A percentile compares a stretch with the other conserved stretches of the same genome.
Conservation (phyloP, 2,113 vertebrate genomes). For the Bos javanicus region DNA sequence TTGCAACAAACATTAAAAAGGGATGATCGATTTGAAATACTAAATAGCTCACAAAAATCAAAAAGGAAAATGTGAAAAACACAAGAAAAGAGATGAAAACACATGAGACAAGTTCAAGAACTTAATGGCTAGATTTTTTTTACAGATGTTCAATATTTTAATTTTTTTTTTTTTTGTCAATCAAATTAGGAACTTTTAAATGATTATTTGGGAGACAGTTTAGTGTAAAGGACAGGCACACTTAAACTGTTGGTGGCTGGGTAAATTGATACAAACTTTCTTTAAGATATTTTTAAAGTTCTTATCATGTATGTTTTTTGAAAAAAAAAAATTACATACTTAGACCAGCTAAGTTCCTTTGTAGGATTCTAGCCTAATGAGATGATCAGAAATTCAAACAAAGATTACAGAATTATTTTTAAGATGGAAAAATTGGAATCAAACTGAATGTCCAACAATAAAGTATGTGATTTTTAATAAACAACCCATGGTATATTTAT, state of each 20-base stretch:
- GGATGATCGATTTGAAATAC: not conserved
- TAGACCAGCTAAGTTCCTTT: not conserved
- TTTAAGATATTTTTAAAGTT: not conserved
- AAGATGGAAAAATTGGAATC: not conserved
- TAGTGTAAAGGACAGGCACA: not conserved
- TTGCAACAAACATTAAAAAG: constrained; percentile 31
- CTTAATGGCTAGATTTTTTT: not conserved
- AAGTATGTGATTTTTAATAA: constrained; percentile 21
- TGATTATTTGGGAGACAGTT: not conserved
- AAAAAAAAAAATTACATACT: not conserved
- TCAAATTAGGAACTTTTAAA: not conserved
- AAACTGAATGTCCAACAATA: not conserved
- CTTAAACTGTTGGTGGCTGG: not conserved
- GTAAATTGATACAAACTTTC: not conserved
- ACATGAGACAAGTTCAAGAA: not conserved
- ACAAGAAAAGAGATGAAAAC: constrained; percentile 20
- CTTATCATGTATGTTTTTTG: not conserved
- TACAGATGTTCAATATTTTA: not conserved
- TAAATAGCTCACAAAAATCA: constrained; percentile 13
- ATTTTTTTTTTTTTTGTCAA: not conserved
- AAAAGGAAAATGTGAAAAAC: not conserved
- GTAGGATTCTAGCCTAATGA: not conserved
- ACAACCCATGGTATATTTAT: not conserved
- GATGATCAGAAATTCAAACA: not conserved
- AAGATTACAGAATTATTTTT: not conserved